Base-by-base conservation (phyloP, 1,140 invertebrate species). In the Hylaeus anthracinus region DNA sequence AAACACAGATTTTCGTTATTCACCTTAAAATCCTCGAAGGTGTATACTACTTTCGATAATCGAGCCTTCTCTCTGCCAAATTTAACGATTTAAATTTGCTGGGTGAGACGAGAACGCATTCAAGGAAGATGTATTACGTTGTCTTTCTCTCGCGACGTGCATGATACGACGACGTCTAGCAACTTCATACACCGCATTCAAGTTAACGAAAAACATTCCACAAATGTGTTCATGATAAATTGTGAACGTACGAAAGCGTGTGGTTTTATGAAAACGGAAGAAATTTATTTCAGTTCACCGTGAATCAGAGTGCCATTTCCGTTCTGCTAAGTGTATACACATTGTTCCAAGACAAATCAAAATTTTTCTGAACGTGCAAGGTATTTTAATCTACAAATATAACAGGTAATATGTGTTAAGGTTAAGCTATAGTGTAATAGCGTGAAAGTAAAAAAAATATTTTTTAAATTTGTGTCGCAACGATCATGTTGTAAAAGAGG, bases 81-180 rank as follows among this genome's bases (percentile, higher is more conserved):
- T 93, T 92, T 92, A 92, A 86, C 83, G 15, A 64, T 81, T 89
- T 92, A 92, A 93, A 93, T 92, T 93, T 93, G 81, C 79, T 82
- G 87, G 73, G 77, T 86, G 83, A 91, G 92, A 93, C 67, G 89
- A 91, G 91, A 92, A 89, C 86, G 85, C 80, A 58, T 86, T 74
- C 5, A 41, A 10, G 43, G n/a, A 3, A 61, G 56, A 41, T 15
- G 48, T 53, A 26, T 26, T 26, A 60, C 37, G 39, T 71, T 64
- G 63, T 4, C 48, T 64, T 12, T 60, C 43, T 26, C 26, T 26
- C 26, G 55, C 69, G 71, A 84, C 8, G 15, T 63, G 55, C 58
- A 60, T 55, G 39, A 63, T 73, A 14, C 41, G 12, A 55, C 9
- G 15, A 10, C 26, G 26, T 69, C 58, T 15, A 55, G 12, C 5